Conservation (phyloP, 2,113 vertebrate species). For the Chiloscyllium plagiosum region DNA sequence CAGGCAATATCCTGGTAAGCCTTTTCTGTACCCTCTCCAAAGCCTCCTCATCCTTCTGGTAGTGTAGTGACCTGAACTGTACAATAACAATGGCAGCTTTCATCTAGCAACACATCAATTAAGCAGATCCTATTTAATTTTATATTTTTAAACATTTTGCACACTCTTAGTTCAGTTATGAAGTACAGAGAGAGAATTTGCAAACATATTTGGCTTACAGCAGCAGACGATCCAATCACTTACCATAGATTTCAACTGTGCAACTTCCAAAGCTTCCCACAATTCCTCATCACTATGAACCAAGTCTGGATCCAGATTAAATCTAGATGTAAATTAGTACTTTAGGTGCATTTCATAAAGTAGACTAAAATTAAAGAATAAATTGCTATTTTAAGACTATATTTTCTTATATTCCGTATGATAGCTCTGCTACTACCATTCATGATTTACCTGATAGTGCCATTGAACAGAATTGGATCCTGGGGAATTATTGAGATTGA, state of each 20-base stretch:
- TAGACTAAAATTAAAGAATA: background rate
- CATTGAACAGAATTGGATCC: conserved; percentile 32
- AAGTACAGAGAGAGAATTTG: background rate
- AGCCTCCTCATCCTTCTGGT: too few relatives aligned
- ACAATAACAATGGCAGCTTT: background rate
- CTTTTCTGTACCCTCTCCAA: too few relatives aligned
- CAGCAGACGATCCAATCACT: background rate
- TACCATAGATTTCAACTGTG: conserved; percentile 12
- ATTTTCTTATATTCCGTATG: background rate
- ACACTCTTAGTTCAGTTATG: background rate
- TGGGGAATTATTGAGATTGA: conserved; percentile 35
- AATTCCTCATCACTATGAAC: background rate
- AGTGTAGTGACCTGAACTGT: too few relatives aligned
- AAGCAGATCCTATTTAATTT: background rate
- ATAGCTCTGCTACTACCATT: background rate
- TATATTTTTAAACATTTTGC: background rate
- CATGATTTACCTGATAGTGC: conserved; percentile 20
- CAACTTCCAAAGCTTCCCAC: conserved; percentile 13
- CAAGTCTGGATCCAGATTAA: conserved; percentile 25
- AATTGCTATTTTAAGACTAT: background rate
- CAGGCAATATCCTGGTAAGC: too few relatives aligned
- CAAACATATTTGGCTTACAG: background rate
- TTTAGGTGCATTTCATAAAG: background rate
- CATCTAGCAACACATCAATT: background rate
- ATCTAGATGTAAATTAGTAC: conserved; percentile 10